These are phyloP conservation scores for Caenorhabditis elegans DNA, from an alignment of 1,140 invertebrate genomes.

Conservation along the genomic window WBcel235 BX284602.5:8939001-8939500, in stretches of 20 bases:
- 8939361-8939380: too few relatives aligned
- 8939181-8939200: neutral
- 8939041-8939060: neutral
- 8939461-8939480: neutral
- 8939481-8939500: neutral
- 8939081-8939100: neutral
- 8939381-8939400: too few relatives aligned
- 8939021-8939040: too few relatives aligned
- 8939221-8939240: constrained; percentile 17
- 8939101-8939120: neutral
- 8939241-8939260: too few relatives aligned
- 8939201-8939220: constrained; percentile 1
- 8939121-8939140: neutral
- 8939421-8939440: neutral
- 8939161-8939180: neutral
- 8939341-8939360: too few relatives aligned
- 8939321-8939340: too few relatives aligned
- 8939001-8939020: too few relatives aligned
- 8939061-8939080: neutral
- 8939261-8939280: too few relatives aligned
- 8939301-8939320: too few relatives aligned
- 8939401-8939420: too few relatives aligned
- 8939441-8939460: constrained; percentile 11
- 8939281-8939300: too few relatives aligned
- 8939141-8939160: neutral